Evolutionary conservation across 2,888 invertebrate species (phyloP).

Genomic region (Rosalia funebris): DNA sequence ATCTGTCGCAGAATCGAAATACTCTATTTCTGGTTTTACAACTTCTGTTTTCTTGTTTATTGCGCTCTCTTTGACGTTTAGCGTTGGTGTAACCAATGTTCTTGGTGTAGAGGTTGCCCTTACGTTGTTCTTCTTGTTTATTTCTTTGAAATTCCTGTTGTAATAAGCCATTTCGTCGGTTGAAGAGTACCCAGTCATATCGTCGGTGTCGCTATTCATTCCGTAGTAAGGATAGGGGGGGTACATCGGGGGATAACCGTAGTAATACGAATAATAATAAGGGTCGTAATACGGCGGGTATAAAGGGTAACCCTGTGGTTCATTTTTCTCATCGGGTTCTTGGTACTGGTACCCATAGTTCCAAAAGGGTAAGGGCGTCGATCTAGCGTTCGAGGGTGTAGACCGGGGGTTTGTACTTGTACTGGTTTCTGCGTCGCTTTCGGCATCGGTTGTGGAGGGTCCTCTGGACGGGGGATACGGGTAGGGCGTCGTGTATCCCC

Average conservation of each 20-base stretch:
- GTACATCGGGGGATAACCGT: conserved; percentile 58
- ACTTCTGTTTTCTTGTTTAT: conserved; percentile 22
- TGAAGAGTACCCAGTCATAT: conserved; percentile 61
- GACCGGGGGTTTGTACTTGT: conserved; percentile 33
- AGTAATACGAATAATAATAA: conserved; percentile 56
- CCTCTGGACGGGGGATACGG: conserved; percentile 34
- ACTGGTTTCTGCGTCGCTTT: conserved; percentile 36
- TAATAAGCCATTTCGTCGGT: conserved; percentile 60
- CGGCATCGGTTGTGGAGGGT: conserved; percentile 28
- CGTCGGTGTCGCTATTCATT: conserved; percentile 52
- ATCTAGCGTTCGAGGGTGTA: conserved; percentile 30
- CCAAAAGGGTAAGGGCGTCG: conserved; percentile 25
- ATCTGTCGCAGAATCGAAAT: conserved; percentile 45
- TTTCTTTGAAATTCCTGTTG: conserved; percentile 30
- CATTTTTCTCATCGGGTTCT: conserved; percentile 35
- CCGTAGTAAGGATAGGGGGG: conserved; percentile 53
- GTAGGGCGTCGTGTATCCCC: conserved; percentile 52
- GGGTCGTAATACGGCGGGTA: conserved; percentile 60
- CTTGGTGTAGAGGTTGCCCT: conserved; percentile 53
- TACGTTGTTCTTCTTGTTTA: conserved; percentile 58
- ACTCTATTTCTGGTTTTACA: conserved; percentile 44
- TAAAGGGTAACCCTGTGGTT: conserved; percentile 36
- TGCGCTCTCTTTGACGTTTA: conserved; percentile 37
- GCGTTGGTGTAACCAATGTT: conserved; percentile 42
- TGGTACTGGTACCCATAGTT: conserved; percentile 22